Evolutionary conservation across 53 echinoderm and acorn worm species (phyloP).

Genomic region (Mesocentrotus franciscanus): DNA sequence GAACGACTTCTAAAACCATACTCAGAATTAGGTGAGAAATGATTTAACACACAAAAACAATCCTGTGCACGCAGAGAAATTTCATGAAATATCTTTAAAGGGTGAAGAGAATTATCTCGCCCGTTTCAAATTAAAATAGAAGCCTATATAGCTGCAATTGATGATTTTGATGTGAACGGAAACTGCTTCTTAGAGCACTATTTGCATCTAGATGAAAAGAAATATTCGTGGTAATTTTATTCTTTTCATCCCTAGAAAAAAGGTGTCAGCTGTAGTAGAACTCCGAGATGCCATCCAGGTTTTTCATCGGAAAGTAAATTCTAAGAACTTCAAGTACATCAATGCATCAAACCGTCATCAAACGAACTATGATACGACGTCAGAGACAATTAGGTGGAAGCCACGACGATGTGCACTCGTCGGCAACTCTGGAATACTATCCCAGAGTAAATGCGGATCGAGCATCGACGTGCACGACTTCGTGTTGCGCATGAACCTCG

Average conservation of each 20-base stretch:
- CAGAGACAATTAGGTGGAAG: background rate
- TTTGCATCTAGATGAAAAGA: too few relatives aligned
- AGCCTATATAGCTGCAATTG: too few relatives aligned
- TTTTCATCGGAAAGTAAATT: background rate
- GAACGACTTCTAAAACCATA: background rate
- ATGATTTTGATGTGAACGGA: too few relatives aligned
- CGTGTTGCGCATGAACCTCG: conserved; percentile 65
- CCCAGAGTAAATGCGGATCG: conserved; percentile 17
- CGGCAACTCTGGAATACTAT: conserved; percentile 55
- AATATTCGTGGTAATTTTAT: too few relatives aligned
- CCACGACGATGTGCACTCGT: conserved; percentile 58
- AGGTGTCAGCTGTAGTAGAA: conserved; percentile 23
- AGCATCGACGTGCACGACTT: conserved; percentile 57
- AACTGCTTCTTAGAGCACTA: too few relatives aligned
- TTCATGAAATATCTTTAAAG: too few relatives aligned
- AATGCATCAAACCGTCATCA: background rate
- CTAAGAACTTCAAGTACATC: conserved; percentile 5
- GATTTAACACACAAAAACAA: background rate
- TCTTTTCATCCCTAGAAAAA: background rate
- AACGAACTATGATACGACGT: background rate
- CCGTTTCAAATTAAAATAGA: too few relatives aligned
- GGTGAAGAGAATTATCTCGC: too few relatives aligned
- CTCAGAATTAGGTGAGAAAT: background rate
- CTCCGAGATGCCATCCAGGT: conserved; percentile 56
- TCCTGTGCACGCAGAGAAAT: too few relatives aligned